Evolutionary conservation across 2,797 vertebrate species (phyloP), one percentile per base, ranked within the genome.

Genomic region (Oreortyx pictus): DNA sequence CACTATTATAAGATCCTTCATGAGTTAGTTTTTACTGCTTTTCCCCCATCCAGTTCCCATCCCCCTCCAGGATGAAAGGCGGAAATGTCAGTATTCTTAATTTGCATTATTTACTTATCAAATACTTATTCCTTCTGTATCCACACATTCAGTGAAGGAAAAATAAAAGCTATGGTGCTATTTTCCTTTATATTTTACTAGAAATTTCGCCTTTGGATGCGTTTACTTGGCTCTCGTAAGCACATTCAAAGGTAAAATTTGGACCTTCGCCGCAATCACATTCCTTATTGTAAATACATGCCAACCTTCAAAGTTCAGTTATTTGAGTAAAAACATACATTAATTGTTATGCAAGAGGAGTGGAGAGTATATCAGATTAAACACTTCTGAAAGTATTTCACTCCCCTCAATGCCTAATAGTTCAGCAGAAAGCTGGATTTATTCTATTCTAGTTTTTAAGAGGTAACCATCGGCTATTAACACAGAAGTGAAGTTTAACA

Each of bases 291-390:
- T 35, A 59, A 93, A 93, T 64, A 87, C 52, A 71, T 41, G 85
- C 74, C 92, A 95, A 77, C 82, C 89, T 93, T 95, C 77, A 90
- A 93, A 95, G 89, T 91, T 93, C 60, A 90, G 77, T 77, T 93
- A 93, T 90, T 94, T 89, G 64, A 94, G 85, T 18, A 94, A 95
- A 94, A 95, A 89, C 89, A 92, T 90, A 86, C n/a, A 0, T 88
- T 94, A 92, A 92, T 89, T 96, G 79, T 89, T 90, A 87, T 33
- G 50, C 0, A 10, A 89, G 22, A 80, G 61, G 80, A 91, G 49
- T 64, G 64, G 73, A 90, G 86, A 89, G 17, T 25, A 8, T 67
- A 95, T 82, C 82, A 94, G 77, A 93, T 74, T 71, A 88, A 82
- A 60, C 39, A 84, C n/a, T 61, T 84, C 19, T 64, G 39, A 86